These are phyloP conservation scores for Leucoma salicis DNA, from an alignment of 2,888 invertebrate species.

Conservation along the genomic window DNA sequence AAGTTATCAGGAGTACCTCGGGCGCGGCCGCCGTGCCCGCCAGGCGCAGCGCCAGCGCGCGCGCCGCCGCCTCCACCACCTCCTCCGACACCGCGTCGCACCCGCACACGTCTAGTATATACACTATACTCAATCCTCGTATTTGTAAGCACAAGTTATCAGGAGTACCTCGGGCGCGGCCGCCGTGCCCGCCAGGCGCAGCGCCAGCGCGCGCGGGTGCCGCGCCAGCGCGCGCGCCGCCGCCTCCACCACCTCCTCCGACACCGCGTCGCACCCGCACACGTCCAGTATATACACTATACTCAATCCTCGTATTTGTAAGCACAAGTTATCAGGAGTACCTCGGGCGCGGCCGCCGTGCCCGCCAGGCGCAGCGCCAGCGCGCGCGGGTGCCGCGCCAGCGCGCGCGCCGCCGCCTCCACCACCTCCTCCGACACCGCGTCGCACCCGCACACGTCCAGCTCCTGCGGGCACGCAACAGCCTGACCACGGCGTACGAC, in stretches of 20 bases:
- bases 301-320: too few species aligned
- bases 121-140: too few species aligned
- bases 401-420: not conserved
- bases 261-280: not conserved
- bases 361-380: not conserved
- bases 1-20: too few species aligned
- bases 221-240: not conserved
- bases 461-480: slow-evolving; percentile 25
- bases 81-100: not conserved
- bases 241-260: not conserved
- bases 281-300: too few species aligned
- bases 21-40: not conserved
- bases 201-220: not conserved
- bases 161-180: not conserved
- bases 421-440: not conserved
- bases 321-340: too few species aligned
- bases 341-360: not conserved
- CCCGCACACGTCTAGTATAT: not conserved
- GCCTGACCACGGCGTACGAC: not conserved
- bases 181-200: not conserved
- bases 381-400: not conserved
- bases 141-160: too few species aligned
- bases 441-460: not conserved
- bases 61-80: not conserved
- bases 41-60: not conserved